Conservation (phyloP, 2,113 vertebrate genomes). For the Tylochromis polylepis region DNA sequence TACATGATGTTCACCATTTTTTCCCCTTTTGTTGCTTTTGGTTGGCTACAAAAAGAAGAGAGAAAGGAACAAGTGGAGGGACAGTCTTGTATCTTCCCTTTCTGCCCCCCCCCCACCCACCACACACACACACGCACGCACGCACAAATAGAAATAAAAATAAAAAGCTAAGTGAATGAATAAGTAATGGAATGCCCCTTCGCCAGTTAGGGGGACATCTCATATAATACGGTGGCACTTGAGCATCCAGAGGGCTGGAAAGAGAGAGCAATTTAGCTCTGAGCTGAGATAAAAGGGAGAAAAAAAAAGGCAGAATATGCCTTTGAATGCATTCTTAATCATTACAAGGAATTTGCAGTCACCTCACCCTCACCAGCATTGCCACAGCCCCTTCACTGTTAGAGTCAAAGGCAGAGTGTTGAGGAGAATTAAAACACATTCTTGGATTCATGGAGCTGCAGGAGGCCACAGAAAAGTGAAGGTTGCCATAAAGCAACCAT, state of each 20-base stretch:
- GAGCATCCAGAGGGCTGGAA: constrained; percentile 30
- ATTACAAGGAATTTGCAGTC: constrained; percentile 44
- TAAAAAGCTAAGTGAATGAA: constrained; percentile 36
- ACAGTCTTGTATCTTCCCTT: neutral
- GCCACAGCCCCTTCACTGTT: constrained; percentile 3
- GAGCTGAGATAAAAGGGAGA: constrained; percentile 9
- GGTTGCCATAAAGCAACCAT: neutral
- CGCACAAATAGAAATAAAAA: constrained; percentile 39
- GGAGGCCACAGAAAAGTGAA: constrained; percentile 1
- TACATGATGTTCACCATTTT: neutral
- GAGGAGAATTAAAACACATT: neutral
- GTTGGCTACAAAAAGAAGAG: neutral
- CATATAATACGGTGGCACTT: constrained; percentile 25
- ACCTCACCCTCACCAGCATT: neutral
- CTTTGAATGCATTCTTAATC: constrained; percentile 54
- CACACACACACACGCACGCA: too few relatives aligned
- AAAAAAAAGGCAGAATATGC: constrained; percentile 32
- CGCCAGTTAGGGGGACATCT: constrained; percentile 1
- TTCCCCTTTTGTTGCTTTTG: neutral
- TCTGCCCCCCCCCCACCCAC: too few relatives aligned
- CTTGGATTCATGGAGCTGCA: neutral
- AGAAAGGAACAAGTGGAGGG: neutral
- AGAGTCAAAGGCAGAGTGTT: constrained; percentile 5
- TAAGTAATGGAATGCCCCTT: constrained; percentile 29
- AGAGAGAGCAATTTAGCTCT: constrained; percentile 53